Percentiles rank a stretch among this genome's conserved stretches.
Evolutionary conservation across 2,888 invertebrate species (phyloP).

Genomic region (Thecophora atra): DNA sequence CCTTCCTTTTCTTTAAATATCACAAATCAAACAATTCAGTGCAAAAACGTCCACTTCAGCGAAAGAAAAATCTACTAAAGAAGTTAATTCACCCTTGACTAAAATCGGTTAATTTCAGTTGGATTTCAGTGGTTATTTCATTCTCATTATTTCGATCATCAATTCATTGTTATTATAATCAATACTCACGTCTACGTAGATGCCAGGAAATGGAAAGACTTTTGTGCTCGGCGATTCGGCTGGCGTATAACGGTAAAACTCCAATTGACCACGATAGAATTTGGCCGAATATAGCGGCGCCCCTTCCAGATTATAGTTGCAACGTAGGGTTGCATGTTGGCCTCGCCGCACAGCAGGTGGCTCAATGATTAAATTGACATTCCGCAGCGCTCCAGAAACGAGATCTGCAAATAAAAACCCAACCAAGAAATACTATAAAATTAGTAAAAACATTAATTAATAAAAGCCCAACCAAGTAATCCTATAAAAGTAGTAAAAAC

Average conservation of each 20-base stretch:
- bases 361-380: constrained; percentile 76
- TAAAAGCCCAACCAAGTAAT: background rate
- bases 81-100: no score
- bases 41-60: no score
- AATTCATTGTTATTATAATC: background rate
- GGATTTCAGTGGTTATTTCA: no score
- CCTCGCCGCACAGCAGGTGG: constrained; percentile 77
- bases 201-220: constrained; percentile 78
- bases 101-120: no score
- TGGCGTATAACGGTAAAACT: constrained; percentile 86
- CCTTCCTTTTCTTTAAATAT: no score
- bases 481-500: no score
- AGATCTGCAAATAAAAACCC: constrained; percentile 52
- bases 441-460: background rate
- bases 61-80: no score
- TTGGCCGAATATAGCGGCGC: constrained; percentile 84
- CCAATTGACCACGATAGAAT: constrained; percentile 85
- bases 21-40: no score
- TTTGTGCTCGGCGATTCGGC: constrained; percentile 77
- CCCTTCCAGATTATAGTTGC: constrained; percentile 80
- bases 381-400: constrained; percentile 74
- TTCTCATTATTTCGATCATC: no score
- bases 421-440: background rate
- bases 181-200: constrained; percentile 84
- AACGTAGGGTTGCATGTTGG: constrained; percentile 75